Conservation (phyloP, 2,888 invertebrate genomes). For the Sipha maydis region DNA sequence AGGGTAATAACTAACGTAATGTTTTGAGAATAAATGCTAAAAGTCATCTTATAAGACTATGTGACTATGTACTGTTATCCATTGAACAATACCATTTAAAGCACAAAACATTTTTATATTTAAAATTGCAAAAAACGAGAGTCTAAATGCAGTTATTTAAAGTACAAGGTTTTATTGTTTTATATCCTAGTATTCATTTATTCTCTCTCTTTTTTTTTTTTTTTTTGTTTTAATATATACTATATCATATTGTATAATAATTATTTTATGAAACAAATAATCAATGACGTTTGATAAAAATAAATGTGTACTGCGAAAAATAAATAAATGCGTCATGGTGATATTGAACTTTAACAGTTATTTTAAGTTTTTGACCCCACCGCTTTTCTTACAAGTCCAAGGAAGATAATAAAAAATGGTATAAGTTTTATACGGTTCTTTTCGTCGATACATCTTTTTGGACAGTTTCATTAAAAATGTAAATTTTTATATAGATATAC, state of each 20-base stretch:
- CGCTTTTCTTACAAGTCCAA: background rate
- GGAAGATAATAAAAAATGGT: background rate
- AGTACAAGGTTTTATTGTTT: too few species aligned
- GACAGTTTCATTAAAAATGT: constrained; percentile 19
- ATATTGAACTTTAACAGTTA: background rate
- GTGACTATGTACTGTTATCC: too few species aligned
- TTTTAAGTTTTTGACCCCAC: background rate
- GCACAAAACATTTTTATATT: background rate
- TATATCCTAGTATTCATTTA: too few species aligned
- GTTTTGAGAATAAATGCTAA: background rate
- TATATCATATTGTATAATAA: too few species aligned
- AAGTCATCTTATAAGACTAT: too few species aligned
- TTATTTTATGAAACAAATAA: too few species aligned
- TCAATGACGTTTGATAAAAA: too few species aligned
- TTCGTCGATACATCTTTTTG: background rate
- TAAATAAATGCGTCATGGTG: background rate
- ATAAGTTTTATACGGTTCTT: background rate
- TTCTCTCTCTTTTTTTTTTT: too few species aligned
- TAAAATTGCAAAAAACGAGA: too few species aligned
- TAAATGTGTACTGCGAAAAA: background rate
- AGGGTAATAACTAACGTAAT: background rate
- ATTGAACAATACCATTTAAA: background rate
- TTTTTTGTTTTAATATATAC: too few species aligned
- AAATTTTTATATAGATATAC: background rate
- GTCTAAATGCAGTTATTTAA: too few species aligned